phyloP scores from a whole-genome alignment of 2,797 vertebrate species.

The Xenentodon cancila region DNA sequence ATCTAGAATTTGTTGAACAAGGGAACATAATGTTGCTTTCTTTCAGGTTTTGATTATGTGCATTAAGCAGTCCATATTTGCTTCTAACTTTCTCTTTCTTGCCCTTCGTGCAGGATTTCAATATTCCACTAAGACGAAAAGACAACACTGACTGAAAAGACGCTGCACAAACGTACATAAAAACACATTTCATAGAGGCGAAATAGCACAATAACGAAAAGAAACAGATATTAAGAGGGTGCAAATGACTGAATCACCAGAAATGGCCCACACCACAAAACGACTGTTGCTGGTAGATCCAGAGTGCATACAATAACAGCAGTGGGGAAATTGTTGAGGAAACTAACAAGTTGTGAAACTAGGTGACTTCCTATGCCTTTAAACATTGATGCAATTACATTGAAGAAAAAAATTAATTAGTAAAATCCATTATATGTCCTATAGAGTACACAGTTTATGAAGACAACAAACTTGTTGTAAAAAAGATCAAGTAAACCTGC shows the following conservation, averaged over 20 bases:
- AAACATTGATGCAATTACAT: not conserved
- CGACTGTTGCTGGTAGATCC: constrained; percentile 9
- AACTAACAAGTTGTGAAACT: constrained; percentile 10
- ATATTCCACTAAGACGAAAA: constrained; percentile 26
- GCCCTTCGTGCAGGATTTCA: not conserved
- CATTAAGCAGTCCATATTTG: not conserved
- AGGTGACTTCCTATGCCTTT: not conserved
- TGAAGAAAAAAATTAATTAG: not conserved
- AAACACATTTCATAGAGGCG: constrained; percentile 32
- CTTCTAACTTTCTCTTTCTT: not conserved
- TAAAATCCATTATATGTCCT: not conserved
- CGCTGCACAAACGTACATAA: constrained; percentile 33
- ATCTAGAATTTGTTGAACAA: not conserved
- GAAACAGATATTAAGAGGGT: constrained; percentile 38
- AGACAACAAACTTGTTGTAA: not conserved
- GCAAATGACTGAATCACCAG: constrained; percentile 27
- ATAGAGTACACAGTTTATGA: not conserved
- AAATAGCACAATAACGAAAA: constrained; percentile 41
- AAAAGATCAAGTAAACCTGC: not conserved
- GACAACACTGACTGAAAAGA: constrained; percentile 37
- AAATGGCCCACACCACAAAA: constrained; percentile 31
- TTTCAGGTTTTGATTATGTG: too few species aligned
- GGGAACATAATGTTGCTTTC: not conserved
- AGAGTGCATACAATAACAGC: constrained; percentile 14
- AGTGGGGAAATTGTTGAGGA: constrained; percentile 6